Base-by-base conservation (phyloP, 2,113 vertebrate species). In the human (Homo sapiens) region DNA sequence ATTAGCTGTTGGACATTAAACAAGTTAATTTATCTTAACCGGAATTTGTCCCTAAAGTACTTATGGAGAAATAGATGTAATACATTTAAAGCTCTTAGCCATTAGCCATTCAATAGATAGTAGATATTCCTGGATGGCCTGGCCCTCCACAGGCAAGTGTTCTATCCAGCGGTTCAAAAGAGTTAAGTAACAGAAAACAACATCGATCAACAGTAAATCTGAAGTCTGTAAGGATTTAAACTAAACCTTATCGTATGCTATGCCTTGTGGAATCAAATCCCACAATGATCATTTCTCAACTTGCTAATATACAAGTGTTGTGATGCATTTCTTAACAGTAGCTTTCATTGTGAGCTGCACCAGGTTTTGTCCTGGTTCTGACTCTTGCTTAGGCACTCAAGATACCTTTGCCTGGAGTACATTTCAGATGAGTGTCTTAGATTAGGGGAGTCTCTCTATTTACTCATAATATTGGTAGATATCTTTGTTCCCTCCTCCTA, bases 131-230 rank as follows among this genome's bases (percentile, higher is more conserved):
- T 88, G 10, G 30, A 48, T 48, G 17, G 9, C 8, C 14, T 94
- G 16, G 18, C 2, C 45, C 13, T 92, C 38, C 35, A 59, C 23
- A 40, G n/a, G 30, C 45, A 78, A 64, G 14, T 76, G 22, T 57
- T 91, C 35, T 70, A 22, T 38, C 17, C 66, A 73, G 27, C 55
- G 32, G 11, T 48, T 78, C 59, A 57, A 83, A 97, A 59, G 8
- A 61, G 22, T 85, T 88, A 88, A 91, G 81, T 68, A 95, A 88
- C 40, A 90, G 20, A 68, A 88, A 93, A 84, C 16, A 88, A 18
- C 4, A 14, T 50, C 57, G 50, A 59, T 3, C 32, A 81, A 81
- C 23, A 43, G 32, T 78, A 55, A 93, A 72, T 40, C 35, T 73
- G 50, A 85, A 40, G 35, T 82, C 5, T 45, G 59, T 81, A 75